phyloP scores from a whole-genome alignment of 2,113 vertebrate species.

The Spheniscus mendiculus region DNA sequence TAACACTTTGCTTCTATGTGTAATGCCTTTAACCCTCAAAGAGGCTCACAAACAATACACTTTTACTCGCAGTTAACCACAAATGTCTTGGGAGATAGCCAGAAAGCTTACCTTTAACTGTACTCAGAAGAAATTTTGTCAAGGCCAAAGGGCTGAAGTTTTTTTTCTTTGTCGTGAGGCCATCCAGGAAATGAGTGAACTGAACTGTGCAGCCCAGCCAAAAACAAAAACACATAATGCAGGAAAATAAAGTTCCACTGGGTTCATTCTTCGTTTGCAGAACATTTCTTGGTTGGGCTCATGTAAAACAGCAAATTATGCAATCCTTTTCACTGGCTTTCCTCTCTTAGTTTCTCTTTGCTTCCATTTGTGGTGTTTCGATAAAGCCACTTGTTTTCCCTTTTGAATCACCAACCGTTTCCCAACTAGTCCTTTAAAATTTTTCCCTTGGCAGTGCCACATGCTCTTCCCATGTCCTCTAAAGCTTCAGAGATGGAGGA shows the following conservation, averaged over 20 bases:
- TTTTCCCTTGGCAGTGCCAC: background rate
- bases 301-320: background rate
- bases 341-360: conserved; percentile 2
- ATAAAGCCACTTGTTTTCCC: background rate
- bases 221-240: background rate
- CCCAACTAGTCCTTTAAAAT: background rate
- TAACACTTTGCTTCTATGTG: background rate
- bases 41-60: background rate
- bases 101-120: conserved; percentile 8
- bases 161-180: background rate
- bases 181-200: conserved; percentile 22
- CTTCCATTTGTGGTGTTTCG: conserved; percentile 22
- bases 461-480: background rate
- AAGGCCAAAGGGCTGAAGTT: background rate
- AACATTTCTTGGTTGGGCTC: background rate
- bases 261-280: background rate
- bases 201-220: background rate
- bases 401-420: background rate
- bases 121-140: background rate
- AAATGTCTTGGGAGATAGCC: background rate
- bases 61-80: background rate
- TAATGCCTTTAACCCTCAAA: background rate
- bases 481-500: background rate
- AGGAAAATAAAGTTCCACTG: conserved; percentile 30
- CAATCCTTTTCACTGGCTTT: background rate